Evolutionary conservation across 2,797 vertebrate species (phyloP), one percentile per base, ranked within the genome.

Genomic region (Lemur catta): DNA sequence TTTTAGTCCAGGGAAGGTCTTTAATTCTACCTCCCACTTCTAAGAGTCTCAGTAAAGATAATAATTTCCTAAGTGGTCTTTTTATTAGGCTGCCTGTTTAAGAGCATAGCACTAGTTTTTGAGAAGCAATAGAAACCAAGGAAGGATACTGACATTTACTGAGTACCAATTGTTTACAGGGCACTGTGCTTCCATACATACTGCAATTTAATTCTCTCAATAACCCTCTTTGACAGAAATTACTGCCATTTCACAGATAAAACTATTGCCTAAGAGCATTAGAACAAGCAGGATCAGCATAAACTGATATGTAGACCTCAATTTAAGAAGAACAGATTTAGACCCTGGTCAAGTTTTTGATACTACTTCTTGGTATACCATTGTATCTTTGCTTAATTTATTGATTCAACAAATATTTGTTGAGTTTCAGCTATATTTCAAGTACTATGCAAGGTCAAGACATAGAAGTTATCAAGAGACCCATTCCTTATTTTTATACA

Each of bases 1-100:
- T 69, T 95, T 89, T 35, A 20, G 43, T 84, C 92, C 87, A 59
- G 57, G 24, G 52, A 86, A 82, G 57, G 65, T 46, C 90, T 94
- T 91, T 61, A 82, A 84, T 93, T 84, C 48, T 10, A 87, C 61
- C 65, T 81, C 63, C 8, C 55, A 26, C 55, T 94, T 82, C 48
- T 89, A 28, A 89, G 38, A 43, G 46, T 80, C 41, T 94, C 35
- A n/a, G 63, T 65, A 28, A n/a, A 76, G 81, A 79, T 12, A 61
- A 69, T 30, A 46, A 33, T 48, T 85, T 67, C 35, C 61, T 71
- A 89, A 87, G 65, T 26, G 76, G 57, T 30, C 10, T 74, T 35
- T 78, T 72, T 65, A 87, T 55, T 78, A 4, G 24, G 13, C 33
- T 74, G 76, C 2, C 67, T 94, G 92, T 95, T 79, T 7, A 89